Percentiles rank a stretch among this genome's conserved stretches.
phyloP scores from a whole-genome alignment of 2,113 vertebrate species.

The Passer domesticus region DNA sequence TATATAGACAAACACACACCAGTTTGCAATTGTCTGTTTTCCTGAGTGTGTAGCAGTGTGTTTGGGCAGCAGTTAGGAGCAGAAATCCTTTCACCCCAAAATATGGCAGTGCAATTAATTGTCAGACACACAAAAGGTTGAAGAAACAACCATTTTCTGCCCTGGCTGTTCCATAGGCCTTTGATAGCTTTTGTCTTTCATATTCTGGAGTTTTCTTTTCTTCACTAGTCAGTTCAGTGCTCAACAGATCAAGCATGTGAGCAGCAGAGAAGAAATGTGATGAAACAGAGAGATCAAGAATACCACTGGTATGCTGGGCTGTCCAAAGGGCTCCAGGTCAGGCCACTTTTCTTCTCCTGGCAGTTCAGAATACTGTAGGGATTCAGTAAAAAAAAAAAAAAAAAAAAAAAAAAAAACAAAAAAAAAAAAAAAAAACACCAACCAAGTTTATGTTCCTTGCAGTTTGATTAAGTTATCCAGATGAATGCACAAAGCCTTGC shows the following conservation, averaged over 20 bases:
- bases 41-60: not conserved
- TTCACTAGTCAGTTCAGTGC: fast-evolving
- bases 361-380: not conserved
- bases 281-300: not conserved
- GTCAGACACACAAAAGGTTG: not conserved
- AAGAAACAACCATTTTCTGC: not conserved
- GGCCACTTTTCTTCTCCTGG: not conserved
- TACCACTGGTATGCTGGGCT: not conserved
- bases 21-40: not conserved
- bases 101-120: not conserved
- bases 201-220: not conserved
- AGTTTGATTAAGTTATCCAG: not conserved
- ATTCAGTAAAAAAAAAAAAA: not conserved
- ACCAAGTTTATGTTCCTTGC: not conserved
- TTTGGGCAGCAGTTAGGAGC: not conserved
- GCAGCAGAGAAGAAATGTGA: not conserved
- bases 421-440: too few relatives aligned
- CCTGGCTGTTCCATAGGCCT: not conserved
- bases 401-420: not conserved
- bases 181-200: not conserved
- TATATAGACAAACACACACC: too few relatives aligned
- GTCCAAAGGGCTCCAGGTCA: not conserved
- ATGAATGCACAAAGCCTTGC: not conserved
- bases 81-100: not conserved
- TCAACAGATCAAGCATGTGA: not conserved